Base-by-base conservation (phyloP, 2,888 invertebrate genomes). In the Spodoptera exigua region DNA sequence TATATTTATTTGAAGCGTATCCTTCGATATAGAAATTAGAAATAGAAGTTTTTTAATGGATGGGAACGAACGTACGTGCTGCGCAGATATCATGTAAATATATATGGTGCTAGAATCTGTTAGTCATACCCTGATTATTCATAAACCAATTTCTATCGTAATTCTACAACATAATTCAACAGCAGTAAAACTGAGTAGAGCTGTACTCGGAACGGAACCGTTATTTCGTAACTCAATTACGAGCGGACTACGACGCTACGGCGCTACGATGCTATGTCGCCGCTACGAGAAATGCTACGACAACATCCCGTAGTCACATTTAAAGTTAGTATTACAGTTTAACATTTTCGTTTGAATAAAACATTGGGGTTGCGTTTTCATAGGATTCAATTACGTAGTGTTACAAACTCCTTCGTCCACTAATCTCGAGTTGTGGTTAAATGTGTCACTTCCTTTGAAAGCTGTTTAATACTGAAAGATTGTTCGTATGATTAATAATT, bases 201-300 rank as follows among this genome's bases (percentile, higher is more conserved):
- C 48, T 49, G 53, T 56, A 37, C 40, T 49, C 21, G 1, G 39
- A 41, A 43, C 39, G 55, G 52, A 66, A 55, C 67, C 58, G 67
- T 55, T 59, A 71, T 71, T 66, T 44, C 53, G 17, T 61, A 61
- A 72, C 57, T 67, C 54, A 55, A 67, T 70, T 67, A 67, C 57
- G 40, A 49, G 53, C 45, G 43, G 45, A 57, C 53, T 71, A 66
- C 67, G 72, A 49, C 49, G 72, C 61, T 61, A 45, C 61, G 61
- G 58, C 61, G 27, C 27, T 27, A 27, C 27, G 27, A 27, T 48
- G 72, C 61, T 61, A 45, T 58, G 61, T 9, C 27, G 27, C 5
- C 52, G 72, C 61, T 61, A 45, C 61, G 61, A 61, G 67, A 58
- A 67, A 72, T 45, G 72, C 67, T 72, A 58, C 57, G 70, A 57